Evolutionary conservation across 2,113 vertebrate species (phyloP), one percentile per base, ranked within the genome.

Genomic region (Sapajus apella): DNA sequence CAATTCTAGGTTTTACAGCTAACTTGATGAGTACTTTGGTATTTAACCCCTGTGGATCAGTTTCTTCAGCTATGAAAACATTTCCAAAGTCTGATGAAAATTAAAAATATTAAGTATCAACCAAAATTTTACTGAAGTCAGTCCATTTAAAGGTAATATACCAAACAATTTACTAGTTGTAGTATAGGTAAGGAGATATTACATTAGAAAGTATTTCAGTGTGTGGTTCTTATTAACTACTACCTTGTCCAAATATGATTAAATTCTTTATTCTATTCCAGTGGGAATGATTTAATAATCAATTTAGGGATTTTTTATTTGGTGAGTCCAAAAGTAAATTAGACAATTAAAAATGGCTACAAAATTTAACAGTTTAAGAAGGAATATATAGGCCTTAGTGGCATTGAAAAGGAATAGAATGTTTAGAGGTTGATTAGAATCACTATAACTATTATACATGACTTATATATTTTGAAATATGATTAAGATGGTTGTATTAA

Each of bases 161-260:
- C 23, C 68, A 90, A 86, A 75, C 21, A 84, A 73, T 95, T 91
- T 93, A 56, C 64, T 75, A 72, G 37, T 92, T 90, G 30, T 77
- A 43, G 68, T 90, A 12, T 68, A 75, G 58, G 68, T n/a, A 87
- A 88, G 2, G 61, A 32, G 35, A 52, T 18, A 52, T 73, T 87
- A 61, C 82, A 64, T 88, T 96, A 90, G 43, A 96, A 96, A 87
- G 18, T 30, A 75, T 32, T 97, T 47, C 66, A 64, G 27, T 73
- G 18, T 88, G 30, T 88, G 80, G 66, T 93, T 98, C 87, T 82
- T 90, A 95, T 87, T 96, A 96, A 97, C 91, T 93, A 84, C 76
- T 84, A 70, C 23, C 27, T 93, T 77, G 21, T 84, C 72, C 56
- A 97, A 95, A 95, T 93, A 79, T 81, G 56, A 94, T 93, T 95